Evolutionary conservation across 2,797 vertebrate genomes (phyloP).

Genomic region (Clarias platycephalus): DNA sequence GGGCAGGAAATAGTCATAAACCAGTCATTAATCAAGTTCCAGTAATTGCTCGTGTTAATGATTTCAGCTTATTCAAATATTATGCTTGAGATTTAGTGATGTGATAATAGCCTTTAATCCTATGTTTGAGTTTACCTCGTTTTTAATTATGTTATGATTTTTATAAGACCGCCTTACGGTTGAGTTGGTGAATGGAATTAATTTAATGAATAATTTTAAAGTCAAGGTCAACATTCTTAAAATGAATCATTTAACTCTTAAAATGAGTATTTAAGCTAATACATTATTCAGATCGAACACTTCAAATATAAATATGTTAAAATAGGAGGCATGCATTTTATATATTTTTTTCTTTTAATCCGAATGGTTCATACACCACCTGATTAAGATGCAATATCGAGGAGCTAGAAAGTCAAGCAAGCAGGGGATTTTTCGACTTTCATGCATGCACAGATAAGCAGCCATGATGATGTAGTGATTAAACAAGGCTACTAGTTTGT

Average conservation of each 20-base stretch:
- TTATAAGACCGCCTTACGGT: not conserved
- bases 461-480: not conserved
- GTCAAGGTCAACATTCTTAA: not conserved
- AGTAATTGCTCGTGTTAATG: not conserved
- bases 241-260: not conserved
- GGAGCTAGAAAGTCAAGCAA: not conserved
- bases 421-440: not conserved
- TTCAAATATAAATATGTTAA: not conserved
- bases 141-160: not conserved
- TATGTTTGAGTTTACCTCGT: constrained; percentile 3
- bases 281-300: not conserved
- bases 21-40: not conserved
- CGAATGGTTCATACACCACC: not conserved
- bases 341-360: not conserved
- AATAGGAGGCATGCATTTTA: not conserved
- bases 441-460: not conserved
- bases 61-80: constrained; percentile 6
- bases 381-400: not conserved
- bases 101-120: not conserved
- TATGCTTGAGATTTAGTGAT: not conserved
- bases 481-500: not conserved
- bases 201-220: not conserved
- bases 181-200: not conserved
- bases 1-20: constrained; percentile 6
- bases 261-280: not conserved